Base-by-base conservation (phyloP, 2,113 vertebrate species). In the Sterna hirundo region DNA sequence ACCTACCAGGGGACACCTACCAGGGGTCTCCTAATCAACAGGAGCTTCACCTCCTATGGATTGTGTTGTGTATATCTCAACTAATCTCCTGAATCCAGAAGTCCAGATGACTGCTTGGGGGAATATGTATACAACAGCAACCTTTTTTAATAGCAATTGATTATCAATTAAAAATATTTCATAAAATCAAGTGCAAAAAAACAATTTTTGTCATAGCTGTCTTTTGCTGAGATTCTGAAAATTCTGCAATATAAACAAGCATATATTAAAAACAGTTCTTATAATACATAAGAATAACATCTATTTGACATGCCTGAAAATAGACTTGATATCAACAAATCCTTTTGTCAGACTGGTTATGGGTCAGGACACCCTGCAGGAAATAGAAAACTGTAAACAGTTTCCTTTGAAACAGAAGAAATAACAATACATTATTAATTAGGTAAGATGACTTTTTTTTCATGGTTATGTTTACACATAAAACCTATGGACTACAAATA, bases 341-440 rank as follows among this genome's bases (percentile, higher is more conserved):
- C 11, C 34, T 49, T 90, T 65, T 66, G 26, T 15, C 20, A 64
- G 38, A 70, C 5, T 55, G 36, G 23, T 92, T 92, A 81, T 51
- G 44, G 55, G 38, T 70, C 60, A 88, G n/a, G n/a, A 10, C 51
- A 83, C 23, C 8, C 76, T 62, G 55, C 47, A 93, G 72, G 51
- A 88, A 83, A 40, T 6, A 74, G 72, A 70, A 83, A 83, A 86
- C 34, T 86, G 26, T 38, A 83, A 93, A 20, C 19, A 80, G 9
- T 46, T 93, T 74, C 26, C 60, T 88, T 75, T 88, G 60, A 93
- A 91, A 75, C 11, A 38, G 32, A 44, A 85, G 44, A 80, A 86
- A 88, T 29, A 88, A 72, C 25, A 90, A 40, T 88, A 52, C 79
- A 86, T 93, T 83, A 90, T 95, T 83, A 90, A 93, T 92, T 86